phyloP scores from a whole-genome alignment of 2,888 invertebrate species.

The Drosophila prolongata region DNA sequence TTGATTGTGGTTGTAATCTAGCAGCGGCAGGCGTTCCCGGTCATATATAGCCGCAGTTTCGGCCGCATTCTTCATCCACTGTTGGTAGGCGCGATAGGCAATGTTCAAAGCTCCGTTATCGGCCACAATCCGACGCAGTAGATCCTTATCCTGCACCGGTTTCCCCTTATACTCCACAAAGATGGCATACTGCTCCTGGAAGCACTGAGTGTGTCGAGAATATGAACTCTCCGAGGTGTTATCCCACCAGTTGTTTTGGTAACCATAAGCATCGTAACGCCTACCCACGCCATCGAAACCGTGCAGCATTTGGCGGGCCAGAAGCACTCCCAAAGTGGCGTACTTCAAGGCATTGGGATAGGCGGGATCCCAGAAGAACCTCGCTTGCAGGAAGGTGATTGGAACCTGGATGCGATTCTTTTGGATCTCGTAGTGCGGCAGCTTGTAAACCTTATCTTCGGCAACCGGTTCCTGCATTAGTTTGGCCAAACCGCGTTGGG shows the following conservation, averaged over 20 bases:
- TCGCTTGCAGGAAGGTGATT: constrained; percentile 78
- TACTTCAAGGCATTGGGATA: constrained; percentile 81
- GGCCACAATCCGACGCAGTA: constrained; percentile 67
- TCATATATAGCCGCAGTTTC: constrained; percentile 59
- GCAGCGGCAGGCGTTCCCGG: constrained; percentile 72
- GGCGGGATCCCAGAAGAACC: constrained; percentile 80
- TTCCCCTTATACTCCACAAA: constrained; percentile 68
- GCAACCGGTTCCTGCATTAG: constrained; percentile 65
- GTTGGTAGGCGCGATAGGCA: constrained; percentile 79
- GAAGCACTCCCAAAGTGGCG: constrained; percentile 75
- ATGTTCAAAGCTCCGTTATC: constrained; percentile 81
- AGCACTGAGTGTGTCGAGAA: constrained; percentile 73
- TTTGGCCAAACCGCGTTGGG: constrained; percentile 57
- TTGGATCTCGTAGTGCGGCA: constrained; percentile 72
- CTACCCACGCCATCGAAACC: constrained; percentile 81
- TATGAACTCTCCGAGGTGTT: constrained; percentile 62
- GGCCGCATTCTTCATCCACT: constrained; percentile 77
- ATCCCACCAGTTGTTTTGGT: constrained; percentile 81
- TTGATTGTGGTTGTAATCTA: constrained; percentile 73
- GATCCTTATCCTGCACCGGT: constrained; percentile 60
- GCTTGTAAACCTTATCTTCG: constrained; percentile 59
- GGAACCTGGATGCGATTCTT: constrained; percentile 79
- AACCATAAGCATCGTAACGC: constrained; percentile 76
- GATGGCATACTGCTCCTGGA: constrained; percentile 74
- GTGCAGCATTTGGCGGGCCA: constrained; percentile 81